A percentile compares a stretch with the other conserved stretches of the same genome.
Conservation (phyloP, 1,140 invertebrate species). For the Leptonema lineaticorne region DNA sequence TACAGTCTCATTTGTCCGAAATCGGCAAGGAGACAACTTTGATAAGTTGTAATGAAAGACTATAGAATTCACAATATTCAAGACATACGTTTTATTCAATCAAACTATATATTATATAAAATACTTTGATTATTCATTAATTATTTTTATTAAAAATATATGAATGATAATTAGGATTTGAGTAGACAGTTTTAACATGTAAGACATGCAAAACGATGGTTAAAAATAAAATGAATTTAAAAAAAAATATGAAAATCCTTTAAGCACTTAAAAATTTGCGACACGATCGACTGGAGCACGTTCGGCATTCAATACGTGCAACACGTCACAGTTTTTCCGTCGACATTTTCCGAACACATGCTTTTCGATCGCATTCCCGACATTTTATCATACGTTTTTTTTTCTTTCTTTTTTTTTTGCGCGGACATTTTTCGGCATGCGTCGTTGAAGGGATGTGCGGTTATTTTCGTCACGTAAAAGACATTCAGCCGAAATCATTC, state of each 20-base stretch:
- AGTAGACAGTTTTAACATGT: too few relatives aligned
- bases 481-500: slow-evolving; percentile 33
- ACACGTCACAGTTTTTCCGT: not conserved
- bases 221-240: too few relatives aligned
- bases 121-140: too few relatives aligned
- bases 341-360: not conserved
- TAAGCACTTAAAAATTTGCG: too few relatives aligned
- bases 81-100: too few relatives aligned
- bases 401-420: not conserved
- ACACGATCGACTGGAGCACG: not conserved
- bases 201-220: too few relatives aligned
- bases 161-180: too few relatives aligned
- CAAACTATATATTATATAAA: too few relatives aligned
- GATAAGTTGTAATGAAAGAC: not conserved
- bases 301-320: not conserved
- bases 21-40: not conserved
- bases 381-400: not conserved
- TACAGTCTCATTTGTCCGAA: not conserved
- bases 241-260: not conserved
- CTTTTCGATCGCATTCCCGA: too few relatives aligned
- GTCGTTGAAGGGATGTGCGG: not conserved
- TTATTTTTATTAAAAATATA: too few relatives aligned
- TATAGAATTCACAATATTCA: too few relatives aligned
- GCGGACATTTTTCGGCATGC: slow-evolving; percentile 2
- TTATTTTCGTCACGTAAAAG: slow-evolving; percentile 32